Evolutionary conservation across 2,797 vertebrate genomes (phyloP), one percentile per base, ranked within the genome.

Genomic region (Aldrovandia affinis): DNA sequence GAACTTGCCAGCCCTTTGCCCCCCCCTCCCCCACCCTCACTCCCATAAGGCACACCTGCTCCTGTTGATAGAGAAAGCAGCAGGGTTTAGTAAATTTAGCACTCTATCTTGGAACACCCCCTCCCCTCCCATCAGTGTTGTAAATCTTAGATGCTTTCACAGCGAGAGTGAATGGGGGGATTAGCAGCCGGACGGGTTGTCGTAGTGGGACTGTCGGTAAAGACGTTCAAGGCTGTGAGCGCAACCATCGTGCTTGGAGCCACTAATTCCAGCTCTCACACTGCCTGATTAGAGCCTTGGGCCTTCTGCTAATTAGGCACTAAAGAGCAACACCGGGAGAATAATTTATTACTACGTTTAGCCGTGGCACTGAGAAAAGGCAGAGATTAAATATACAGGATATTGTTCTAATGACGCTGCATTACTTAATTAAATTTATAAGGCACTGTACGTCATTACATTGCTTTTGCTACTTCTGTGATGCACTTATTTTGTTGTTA

Each of bases 21-120:
- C 25, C 65, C 28, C 44, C 30, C 30, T 8, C 70, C 36, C 42
- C 44, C 18, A 1, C 12, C n/a, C 59, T 39, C 30, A 78, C 78
- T 82, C 85, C 79, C 70, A n/a, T 42, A 50, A 36, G 63, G 70
- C 78, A 87, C 89, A 92, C 88, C 92, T 92, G 90, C 88, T 88
- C 75, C 68, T 52, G 77, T 82, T 89, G 82, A 87, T 85, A 59
- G 54, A 85, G 78, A 89, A 88, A 88, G 68, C 88, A 91, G 87
- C 73, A 83, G 61, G 39, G 85, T 87, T 89, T 73, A n/a, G 77
- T 83, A 54, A n/a, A 81, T 80, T 81, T 81, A 63, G 84, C 85
- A 50, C 22, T 80, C 70, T 84, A 68, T 50, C 84, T 82, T 88
- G 30, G 59, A 22, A 33, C 68, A 80, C 36, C 78, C 68, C 70